phyloP scores from a whole-genome alignment of 30 jellyfish, hydroid and myxozoan species.

The Cassiopea andromeda region DNA sequence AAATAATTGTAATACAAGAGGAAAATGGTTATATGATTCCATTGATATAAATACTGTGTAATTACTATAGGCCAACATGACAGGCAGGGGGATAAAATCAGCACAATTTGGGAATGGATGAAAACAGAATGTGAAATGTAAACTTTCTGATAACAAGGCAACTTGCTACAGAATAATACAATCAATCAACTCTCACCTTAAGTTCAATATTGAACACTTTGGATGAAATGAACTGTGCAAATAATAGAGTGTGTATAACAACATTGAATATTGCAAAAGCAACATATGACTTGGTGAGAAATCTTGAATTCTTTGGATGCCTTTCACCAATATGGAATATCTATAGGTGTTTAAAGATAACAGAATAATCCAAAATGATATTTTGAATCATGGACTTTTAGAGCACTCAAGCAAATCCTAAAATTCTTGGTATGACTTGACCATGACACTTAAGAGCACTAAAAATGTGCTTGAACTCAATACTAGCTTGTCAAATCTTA shows the following conservation, averaged over 20 bases:
- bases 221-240: constrained; percentile 86
- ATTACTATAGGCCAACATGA: too few relatives aligned
- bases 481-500: too few relatives aligned
- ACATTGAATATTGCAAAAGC: constrained; percentile 86
- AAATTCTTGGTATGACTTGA: too few relatives aligned
- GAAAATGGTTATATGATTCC: too few relatives aligned
- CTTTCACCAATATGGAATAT: constrained; percentile 82
- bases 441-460: too few relatives aligned
- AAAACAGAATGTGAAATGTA: not conserved
- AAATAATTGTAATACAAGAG: too few relatives aligned
- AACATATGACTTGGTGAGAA: constrained; percentile 83
- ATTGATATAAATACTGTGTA: too few relatives aligned
- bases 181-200: constrained; percentile 27
- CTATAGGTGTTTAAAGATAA: constrained; percentile 20
- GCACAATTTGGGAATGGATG: too few relatives aligned
- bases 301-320: constrained; percentile 72
- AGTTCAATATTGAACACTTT: constrained; percentile 48
- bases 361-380: not conserved
- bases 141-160: not conserved
- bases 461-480: too few relatives aligned
- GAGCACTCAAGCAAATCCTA: too few relatives aligned
- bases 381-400: too few relatives aligned
- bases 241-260: constrained; percentile 73
- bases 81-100: too few relatives aligned
- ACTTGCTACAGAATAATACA: not conserved